A percentile compares a stretch with the other conserved stretches of the same genome.
phyloP scores from a whole-genome alignment of 1,140 invertebrate genomes.

The Bacillus rossius region DNA sequence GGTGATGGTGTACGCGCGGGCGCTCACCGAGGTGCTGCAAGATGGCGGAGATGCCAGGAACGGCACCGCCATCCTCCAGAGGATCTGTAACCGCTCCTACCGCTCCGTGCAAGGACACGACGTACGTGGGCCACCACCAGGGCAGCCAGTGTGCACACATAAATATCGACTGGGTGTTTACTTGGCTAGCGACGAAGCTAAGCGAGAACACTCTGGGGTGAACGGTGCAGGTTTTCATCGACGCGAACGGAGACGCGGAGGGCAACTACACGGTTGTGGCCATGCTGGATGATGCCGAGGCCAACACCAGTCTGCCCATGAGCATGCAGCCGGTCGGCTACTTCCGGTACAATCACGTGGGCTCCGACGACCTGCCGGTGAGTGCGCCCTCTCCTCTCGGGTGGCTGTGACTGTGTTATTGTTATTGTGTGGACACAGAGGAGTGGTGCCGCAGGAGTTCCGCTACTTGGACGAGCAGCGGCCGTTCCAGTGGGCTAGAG shows the following conservation, averaged over 20 bases:
- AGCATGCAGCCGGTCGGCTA: slow-evolving; percentile 67
- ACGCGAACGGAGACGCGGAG: slow-evolving; percentile 83
- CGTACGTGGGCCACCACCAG: slow-evolving; percentile 54
- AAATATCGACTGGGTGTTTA: neutral
- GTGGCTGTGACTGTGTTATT: too few species aligned
- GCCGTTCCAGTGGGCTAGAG: slow-evolving; percentile 69
- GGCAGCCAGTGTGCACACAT: neutral
- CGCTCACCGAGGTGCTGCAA: slow-evolving; percentile 62
- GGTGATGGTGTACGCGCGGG: slow-evolving; percentile 77
- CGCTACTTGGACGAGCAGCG: slow-evolving; percentile 52
- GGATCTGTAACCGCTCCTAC: slow-evolving; percentile 67
- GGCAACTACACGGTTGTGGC: slow-evolving; percentile 85
- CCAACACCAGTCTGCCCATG: slow-evolving; percentile 44
- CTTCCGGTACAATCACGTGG: slow-evolving; percentile 57
- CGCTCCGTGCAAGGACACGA: slow-evolving; percentile 69
- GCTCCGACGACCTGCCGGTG: slow-evolving; percentile 35
- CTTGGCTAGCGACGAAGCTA: too few species aligned
- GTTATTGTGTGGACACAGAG: too few species aligned
- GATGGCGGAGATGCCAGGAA: slow-evolving; percentile 62
- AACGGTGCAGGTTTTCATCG: slow-evolving; percentile 70
- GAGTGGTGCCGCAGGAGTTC: slow-evolving; percentile 46
- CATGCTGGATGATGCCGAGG: slow-evolving; percentile 51
- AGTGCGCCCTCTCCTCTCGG: slow-evolving; percentile 11
- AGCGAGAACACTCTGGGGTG: too few species aligned
- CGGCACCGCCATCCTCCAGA: slow-evolving; percentile 62